Evolutionary conservation across 2,888 invertebrate species (phyloP).

Genomic region (Apamea monoglypha): DNA sequence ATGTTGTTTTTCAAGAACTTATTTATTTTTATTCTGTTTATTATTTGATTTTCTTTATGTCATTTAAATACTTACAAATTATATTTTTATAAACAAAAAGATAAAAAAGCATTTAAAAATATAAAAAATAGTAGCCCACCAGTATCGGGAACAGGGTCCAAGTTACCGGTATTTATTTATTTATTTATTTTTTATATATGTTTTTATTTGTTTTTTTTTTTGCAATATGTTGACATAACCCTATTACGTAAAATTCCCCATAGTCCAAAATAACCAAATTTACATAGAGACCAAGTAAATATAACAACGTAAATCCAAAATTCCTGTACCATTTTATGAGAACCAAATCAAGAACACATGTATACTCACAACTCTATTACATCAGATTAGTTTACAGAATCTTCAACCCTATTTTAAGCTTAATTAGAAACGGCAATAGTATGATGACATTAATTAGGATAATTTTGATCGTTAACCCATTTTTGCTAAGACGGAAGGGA

Average conservation of each 20-base stretch:
- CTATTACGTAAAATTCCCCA: neutral
- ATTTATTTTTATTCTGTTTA: neutral
- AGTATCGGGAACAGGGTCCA: too few species aligned
- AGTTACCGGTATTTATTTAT: too few species aligned
- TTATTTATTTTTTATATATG: too few species aligned
- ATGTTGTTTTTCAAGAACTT: too few species aligned
- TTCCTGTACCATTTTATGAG: slow-evolving; percentile 29
- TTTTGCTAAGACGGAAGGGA: slow-evolving; percentile 71
- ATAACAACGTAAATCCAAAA: slow-evolving; percentile 23
- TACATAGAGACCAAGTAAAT: neutral
- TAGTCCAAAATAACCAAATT: slow-evolving; percentile 8
- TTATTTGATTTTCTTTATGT: too few species aligned
- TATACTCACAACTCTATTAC: slow-evolving; percentile 23
- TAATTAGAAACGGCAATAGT: slow-evolving; percentile 69
- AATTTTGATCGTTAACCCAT: slow-evolving; percentile 85
- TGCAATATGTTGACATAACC: neutral
- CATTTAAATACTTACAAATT: too few species aligned
- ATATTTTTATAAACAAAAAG: too few species aligned
- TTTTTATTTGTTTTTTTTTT: too few species aligned
- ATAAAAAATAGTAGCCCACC: too few species aligned
- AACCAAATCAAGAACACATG: slow-evolving; percentile 37
- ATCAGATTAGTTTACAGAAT: slow-evolving; percentile 70
- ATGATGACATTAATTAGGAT: slow-evolving; percentile 81
- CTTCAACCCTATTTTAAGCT: slow-evolving; percentile 75
- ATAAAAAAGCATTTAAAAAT: too few species aligned